Base-by-base conservation (phyloP, 2,888 invertebrate species). In the Agrotis exclamationis region DNA sequence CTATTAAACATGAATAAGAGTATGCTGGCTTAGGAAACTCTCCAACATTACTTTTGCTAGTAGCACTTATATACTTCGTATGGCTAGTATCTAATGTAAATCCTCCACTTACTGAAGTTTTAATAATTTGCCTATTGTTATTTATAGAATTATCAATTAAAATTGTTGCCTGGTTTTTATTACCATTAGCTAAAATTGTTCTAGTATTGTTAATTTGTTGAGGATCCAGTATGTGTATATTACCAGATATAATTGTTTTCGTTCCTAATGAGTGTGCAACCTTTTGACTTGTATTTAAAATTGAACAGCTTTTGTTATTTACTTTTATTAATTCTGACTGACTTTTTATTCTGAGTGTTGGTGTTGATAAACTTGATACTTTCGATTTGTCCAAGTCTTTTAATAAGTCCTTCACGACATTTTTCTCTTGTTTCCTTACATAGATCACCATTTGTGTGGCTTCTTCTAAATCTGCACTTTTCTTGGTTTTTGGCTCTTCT, bases 1-100 rank as follows among this genome's bases (percentile, higher is more conserved):
- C 99, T 91, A 99, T 99, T 81, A 99, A 97, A 95, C 99, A 99
- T 73, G 99, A 99, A 93, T 99, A 99, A 18, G 99, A 99, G 94
- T 99, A 99, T 4, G 99, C 98, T 7, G 99, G 99, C 93, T 99
- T 99, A 0, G 99, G 99, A 89, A 98, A 99, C 59, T 97, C 97
- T 72, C 97, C 97, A 53, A 96, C 85, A 94, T 96, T 86, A 92
- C 94, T 89, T 96, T 96, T 92, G 85, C 86, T 90, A 80, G 83
- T 93, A 85, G 87, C 87, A 87, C 93, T 93, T 75, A 95, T 86
- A 89, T 93, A 95, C 87, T 96, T 96, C 11, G 94, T 86, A 88
- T 93, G 95, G 86, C 92, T 94, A 82, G 92, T 92, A 56, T 96
- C 96, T 65, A 94, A 88, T 22, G 93, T 93, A 84, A 95, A 96